These are phyloP conservation scores for Adelosebastes latens DNA, from an alignment of 2,797 vertebrate species.

Conservation along the genomic window DNA sequence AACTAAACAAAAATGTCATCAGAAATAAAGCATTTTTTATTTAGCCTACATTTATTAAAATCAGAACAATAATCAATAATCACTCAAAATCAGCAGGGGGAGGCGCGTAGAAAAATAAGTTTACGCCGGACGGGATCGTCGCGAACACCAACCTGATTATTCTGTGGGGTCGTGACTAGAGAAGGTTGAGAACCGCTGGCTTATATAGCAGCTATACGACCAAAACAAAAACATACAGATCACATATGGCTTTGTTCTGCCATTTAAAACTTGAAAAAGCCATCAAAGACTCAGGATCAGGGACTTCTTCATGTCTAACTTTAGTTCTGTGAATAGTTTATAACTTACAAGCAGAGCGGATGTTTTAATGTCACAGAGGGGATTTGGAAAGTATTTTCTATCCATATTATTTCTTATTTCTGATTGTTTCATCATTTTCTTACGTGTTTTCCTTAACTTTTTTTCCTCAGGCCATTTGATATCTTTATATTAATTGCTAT, in stretches of 20 bases:
- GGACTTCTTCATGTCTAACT: neutral
- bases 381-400: neutral
- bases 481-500: slow-evolving; percentile 99
- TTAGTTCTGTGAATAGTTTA: neutral
- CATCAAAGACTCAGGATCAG: neutral
- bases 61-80: too few species aligned
- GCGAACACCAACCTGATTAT: too few species aligned
- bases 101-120: too few species aligned
- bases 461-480: slow-evolving; percentile 95
- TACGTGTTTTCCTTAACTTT: slow-evolving; percentile 83
- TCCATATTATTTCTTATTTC: neutral
- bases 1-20: too few species aligned
- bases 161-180: too few species aligned
- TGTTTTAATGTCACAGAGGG: neutral
- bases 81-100: too few species aligned
- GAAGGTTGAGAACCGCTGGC: too few species aligned
- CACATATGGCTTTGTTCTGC: neutral
- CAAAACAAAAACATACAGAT: neutral
- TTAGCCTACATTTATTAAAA: too few species aligned
- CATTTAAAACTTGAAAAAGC: neutral
- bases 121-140: too few species aligned
- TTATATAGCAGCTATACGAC: neutral
- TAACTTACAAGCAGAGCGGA: neutral
- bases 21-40: too few species aligned
- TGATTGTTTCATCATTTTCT: neutral